Evolutionary conservation across 2,113 vertebrate genomes (phyloP), one percentile per base, ranked within the genome.

Genomic region (Rhea americana): DNA sequence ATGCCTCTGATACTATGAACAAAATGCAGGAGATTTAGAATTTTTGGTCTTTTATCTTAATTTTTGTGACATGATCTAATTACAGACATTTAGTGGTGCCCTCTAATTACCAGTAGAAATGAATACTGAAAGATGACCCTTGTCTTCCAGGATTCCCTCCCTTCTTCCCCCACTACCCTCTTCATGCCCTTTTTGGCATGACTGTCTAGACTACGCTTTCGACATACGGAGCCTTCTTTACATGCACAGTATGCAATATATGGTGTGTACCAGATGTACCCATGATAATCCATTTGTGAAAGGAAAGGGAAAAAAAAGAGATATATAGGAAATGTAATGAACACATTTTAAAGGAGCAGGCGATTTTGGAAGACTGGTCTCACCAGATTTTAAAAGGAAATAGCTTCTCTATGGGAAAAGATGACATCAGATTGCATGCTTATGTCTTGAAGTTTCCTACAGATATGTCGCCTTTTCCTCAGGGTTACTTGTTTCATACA

Each of bases 31-130:
- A 87, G 51, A 39, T 71, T 65, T 66, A 15, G 73, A 74, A 89
- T 90, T 94, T 93, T 92, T 47, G n/a, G 84, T 87, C 83, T 96
- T 97, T 95, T 92, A 96, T 97, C 96, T 96, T 97, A 91, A 97
- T 97, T 97, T 97, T 94, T 96, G 87, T 97, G 96, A 97, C 97
- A 96, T 94, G 91, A 97, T 96, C 93, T 93, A 97, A 96, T 98
- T 96, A 94, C 79, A 86, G 89, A 91, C 89, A 71, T 95, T 96
- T 86, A 96, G 81, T 72, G 82, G 78, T 95, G 89, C 89, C 91
- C 91, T 96, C 93, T 97, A 97, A 97, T 96, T 96, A 96, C 89
- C 82, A 95, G 93, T 20, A 78, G 90, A 96, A 93, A 97, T 97
- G 93, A 97, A 97, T 97, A 93, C 96, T 96, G 95, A 97, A 97